Evolutionary conservation across 2,888 invertebrate species (phyloP).

Genomic region (Muschampia plurimacula): DNA sequence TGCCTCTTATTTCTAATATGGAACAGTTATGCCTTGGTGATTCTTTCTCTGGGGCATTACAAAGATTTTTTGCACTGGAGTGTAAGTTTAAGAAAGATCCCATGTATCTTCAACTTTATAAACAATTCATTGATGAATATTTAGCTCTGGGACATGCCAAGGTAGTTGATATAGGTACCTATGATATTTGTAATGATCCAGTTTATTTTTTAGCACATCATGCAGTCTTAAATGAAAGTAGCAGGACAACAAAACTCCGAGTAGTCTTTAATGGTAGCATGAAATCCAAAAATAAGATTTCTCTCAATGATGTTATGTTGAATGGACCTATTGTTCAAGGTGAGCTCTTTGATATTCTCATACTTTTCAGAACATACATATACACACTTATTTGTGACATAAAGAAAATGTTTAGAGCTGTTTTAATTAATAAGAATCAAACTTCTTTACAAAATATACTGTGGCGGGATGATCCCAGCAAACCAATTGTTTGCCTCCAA

Average conservation of each 20-base stretch:
- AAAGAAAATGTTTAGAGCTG: too few relatives aligned
- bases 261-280: constrained; percentile 15
- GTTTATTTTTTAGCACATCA: constrained; percentile 14
- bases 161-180: not conserved
- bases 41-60: too few relatives aligned
- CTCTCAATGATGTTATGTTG: constrained; percentile 23
- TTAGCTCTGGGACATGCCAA: constrained; percentile 12
- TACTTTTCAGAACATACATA: not conserved
- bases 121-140: constrained; percentile 21
- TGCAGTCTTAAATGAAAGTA: not conserved
- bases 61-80: too few relatives aligned
- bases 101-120: not conserved
- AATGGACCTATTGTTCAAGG: constrained; percentile 40
- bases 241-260: not conserved
- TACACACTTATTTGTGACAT: too few relatives aligned
- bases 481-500: too few relatives aligned
- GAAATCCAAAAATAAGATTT: not conserved
- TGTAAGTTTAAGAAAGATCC: too few relatives aligned
- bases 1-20: too few relatives aligned
- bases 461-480: too few relatives aligned
- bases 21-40: too few relatives aligned
- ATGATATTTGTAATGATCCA: constrained; percentile 5
- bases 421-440: too few relatives aligned
- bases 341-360: constrained; percentile 31
- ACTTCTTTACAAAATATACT: too few relatives aligned